A percentile compares a stretch with the other conserved stretches of the same genome.
These are phyloP conservation scores for Mamestra brassicae DNA, from an alignment of 2,888 invertebrate genomes.

Conservation along the genomic window DNA sequence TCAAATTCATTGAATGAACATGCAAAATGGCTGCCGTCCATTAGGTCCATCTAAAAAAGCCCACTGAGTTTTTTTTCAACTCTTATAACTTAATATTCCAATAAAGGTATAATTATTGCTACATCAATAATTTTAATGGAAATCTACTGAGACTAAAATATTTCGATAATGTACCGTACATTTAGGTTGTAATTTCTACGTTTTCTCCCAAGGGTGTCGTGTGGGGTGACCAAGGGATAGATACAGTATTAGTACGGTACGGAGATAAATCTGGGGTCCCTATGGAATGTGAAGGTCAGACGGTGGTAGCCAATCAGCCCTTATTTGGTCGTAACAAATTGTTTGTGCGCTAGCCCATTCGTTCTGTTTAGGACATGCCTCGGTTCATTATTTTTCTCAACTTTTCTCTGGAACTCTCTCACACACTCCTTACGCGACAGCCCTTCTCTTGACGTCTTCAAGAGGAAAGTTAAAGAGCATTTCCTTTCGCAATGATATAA, in stretches of 20 bases:
- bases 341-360: not conserved
- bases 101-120: not conserved
- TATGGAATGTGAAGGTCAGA: constrained; percentile 28
- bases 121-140: constrained; percentile 10
- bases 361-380: not conserved
- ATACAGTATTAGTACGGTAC: constrained; percentile 4
- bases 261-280: constrained; percentile 38
- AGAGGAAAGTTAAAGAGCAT: no score
- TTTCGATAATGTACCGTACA: not conserved
- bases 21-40: constrained; percentile 4
- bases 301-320: constrained; percentile 1
- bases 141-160: constrained; percentile 9
- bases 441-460: no score
- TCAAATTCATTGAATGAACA: constrained; percentile 9
- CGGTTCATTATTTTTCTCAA: not conserved
- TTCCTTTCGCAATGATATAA: no score
- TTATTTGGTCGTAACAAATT: constrained; percentile 7
- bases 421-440: no score
- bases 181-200: not conserved
- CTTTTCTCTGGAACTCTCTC: no score
- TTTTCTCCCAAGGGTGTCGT: constrained; percentile 19
- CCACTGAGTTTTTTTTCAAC: not conserved
- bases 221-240: constrained; percentile 20
- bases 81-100: not conserved
- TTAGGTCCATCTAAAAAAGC: no score